A percentile compares a stretch with the other conserved stretches of the same genome.
phyloP scores from a whole-genome alignment of 1,140 invertebrate species.

The Papilio polyxenes region DNA sequence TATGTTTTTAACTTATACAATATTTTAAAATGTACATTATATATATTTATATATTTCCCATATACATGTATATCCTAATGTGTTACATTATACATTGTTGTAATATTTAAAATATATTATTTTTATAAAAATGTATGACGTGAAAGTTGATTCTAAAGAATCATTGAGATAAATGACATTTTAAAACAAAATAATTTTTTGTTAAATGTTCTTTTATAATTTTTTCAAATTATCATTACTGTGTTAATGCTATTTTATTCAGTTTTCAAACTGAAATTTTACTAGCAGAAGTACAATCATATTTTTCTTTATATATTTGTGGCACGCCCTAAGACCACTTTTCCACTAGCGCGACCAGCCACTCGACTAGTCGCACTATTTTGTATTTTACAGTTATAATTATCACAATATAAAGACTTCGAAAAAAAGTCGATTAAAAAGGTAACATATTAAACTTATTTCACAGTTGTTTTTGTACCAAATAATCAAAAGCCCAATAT shows the following conservation, averaged over 20 bases:
- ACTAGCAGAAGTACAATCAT: neutral
- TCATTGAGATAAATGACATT: neutral
- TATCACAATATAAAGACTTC: neutral
- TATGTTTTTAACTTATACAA: slow-evolving; percentile 1
- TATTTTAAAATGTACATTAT: neutral
- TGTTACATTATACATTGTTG: slow-evolving; percentile 12
- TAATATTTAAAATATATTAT: neutral
- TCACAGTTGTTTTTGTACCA: neutral
- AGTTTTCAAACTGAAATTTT: neutral
- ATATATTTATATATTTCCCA: slow-evolving; percentile 3
- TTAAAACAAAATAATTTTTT: neutral
- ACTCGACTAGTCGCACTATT: neutral
- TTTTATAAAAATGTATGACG: neutral
- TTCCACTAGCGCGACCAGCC: too few relatives aligned
- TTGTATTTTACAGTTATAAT: neutral
- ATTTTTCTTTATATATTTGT: neutral
- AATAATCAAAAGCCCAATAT: slow-evolving; percentile 34
- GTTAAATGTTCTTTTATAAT: neutral
- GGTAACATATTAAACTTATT: neutral
- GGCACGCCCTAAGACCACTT: too few relatives aligned
- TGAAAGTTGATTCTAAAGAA: neutral
- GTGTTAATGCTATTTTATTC: too few relatives aligned
- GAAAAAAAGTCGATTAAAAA: neutral
- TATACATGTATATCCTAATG: neutral
- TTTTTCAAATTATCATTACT: too few relatives aligned